phyloP scores from a whole-genome alignment of 2,888 invertebrate genomes.

The Andrena marginata region DNA sequence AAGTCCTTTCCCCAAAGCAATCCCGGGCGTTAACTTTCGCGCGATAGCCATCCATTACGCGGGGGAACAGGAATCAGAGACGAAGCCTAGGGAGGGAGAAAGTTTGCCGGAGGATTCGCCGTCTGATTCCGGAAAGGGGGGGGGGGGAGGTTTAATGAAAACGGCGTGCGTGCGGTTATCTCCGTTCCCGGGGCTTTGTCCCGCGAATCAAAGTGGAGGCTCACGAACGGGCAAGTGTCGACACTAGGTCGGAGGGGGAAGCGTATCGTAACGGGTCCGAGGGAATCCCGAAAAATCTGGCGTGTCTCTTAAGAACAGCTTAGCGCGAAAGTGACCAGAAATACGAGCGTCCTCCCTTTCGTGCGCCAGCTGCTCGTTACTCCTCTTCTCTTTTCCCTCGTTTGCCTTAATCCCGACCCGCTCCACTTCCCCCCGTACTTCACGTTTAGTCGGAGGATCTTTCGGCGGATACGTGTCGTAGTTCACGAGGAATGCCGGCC shows the following conservation, averaged over 20 bases:
- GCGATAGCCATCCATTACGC: not conserved
- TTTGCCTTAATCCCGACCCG: slow-evolving; percentile 44
- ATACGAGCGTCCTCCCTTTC: slow-evolving; percentile 18
- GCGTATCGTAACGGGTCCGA: no score
- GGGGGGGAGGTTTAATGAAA: slow-evolving; percentile 17
- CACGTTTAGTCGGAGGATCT: slow-evolving; percentile 49
- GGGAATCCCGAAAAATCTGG: not conserved
- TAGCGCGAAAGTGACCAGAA: slow-evolving; percentile 1
- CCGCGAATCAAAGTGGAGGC: not conserved
- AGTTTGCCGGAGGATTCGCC: slow-evolving; percentile 5
- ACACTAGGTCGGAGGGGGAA: not conserved
- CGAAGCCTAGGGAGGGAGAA: not conserved
- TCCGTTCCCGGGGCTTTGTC: slow-evolving; percentile 1
- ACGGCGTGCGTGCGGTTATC: slow-evolving; percentile 11
- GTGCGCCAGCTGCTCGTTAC: not conserved
- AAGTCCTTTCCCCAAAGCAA: no score
- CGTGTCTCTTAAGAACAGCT: not conserved
- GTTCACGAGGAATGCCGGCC: slow-evolving; percentile 48
- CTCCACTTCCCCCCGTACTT: slow-evolving; percentile 43
- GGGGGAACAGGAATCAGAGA: not conserved
- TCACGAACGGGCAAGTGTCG: slow-evolving; percentile 6
- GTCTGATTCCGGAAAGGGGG: slow-evolving; percentile 15
- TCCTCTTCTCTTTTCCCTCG: slow-evolving; percentile 25
- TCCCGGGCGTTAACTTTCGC: no score
- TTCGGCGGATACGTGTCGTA: slow-evolving; percentile 60